A percentile compares a stretch with the other conserved stretches of the same genome.
Evolutionary conservation across 2,113 vertebrate species (phyloP).

Genomic region (Okapia johnstoni): DNA sequence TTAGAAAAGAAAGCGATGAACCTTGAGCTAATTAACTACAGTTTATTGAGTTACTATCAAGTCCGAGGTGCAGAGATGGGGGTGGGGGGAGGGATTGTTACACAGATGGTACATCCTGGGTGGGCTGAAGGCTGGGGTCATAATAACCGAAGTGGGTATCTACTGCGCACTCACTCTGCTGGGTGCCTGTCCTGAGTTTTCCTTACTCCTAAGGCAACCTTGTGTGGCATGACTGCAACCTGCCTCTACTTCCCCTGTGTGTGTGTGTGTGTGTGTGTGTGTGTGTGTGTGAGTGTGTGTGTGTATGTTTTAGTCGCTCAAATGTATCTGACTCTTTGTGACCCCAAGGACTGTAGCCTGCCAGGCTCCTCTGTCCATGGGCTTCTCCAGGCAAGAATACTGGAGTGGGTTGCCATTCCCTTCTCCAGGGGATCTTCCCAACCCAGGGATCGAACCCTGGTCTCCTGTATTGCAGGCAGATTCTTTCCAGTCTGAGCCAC

Average conservation of each 20-base stretch:
- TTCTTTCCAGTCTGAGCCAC: not conserved
- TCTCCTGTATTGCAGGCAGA: not conserved
- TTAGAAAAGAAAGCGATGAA: not conserved
- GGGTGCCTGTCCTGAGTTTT: not conserved
- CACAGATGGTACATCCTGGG: not conserved
- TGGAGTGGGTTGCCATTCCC: not conserved
- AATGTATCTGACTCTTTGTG: not conserved
- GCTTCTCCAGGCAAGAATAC: not conserved
- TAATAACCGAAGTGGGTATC: not conserved
- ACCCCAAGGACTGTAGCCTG: not conserved
- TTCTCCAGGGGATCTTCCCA: not conserved
- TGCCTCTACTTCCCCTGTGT: not conserved
- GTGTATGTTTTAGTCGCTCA: not conserved
- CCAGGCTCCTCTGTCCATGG: not conserved
- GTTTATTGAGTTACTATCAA: not conserved
- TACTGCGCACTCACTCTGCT: accelerated
- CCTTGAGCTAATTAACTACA: not conserved
- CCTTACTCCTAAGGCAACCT: not conserved
- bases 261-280: not conserved
- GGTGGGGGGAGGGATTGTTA: no score
- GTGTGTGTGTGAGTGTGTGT: not conserved
- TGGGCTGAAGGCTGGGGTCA: not conserved
- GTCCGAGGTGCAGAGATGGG: not conserved
- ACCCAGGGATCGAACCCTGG: not conserved
- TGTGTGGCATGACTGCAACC: not conserved